Base-by-base conservation (phyloP, 2,797 vertebrate genomes). In the Garrulus glandarius region DNA sequence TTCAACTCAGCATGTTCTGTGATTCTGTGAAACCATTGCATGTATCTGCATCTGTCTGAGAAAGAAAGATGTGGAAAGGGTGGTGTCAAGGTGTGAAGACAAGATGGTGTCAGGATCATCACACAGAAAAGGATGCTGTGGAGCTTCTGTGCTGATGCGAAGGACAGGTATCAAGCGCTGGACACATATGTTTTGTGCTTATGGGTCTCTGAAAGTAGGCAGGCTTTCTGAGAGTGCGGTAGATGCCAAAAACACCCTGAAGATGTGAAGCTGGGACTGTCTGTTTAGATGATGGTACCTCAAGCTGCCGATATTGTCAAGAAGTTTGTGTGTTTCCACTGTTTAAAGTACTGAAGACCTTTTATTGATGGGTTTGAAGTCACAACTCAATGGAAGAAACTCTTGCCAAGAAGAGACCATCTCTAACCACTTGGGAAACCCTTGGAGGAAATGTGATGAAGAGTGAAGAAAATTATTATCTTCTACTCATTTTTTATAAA, bases 141-240 rank as follows among this genome's bases (percentile, higher is more conserved):
- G 12, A 32, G 6, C 77, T 77, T 88, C 26, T 77, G 64, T 26
- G 22, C 16, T 83, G 15, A 15, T 56, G n/a, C 47, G 41, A 67
- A 32, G 30, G 49, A 67, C 15, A 67, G 24, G 10, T n/a, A 39
- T 52, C 20, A 36, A 20, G 5, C 18, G 5, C 34, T 67, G 26
- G 13, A 27, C 11, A 15, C 6, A 1, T 4, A 20, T 0, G 6
- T 20, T 1, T 0, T 8, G 43, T 85, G 32, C n/a, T 50, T 32
- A 29, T 5, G 14, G 2, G 1, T 46, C 72, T 63, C 22, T 77
- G 36, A 61, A 53, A 57, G 21, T 13, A 60, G 41, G 5, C 43
- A 60, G 55, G n/a, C 1, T 82, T 89, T 53, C 53, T 81, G n/a
- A 52, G 41, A 9, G 17, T 36, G 24, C 12, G 2, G 1, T 17